Evolutionary conservation across 2,888 invertebrate species (phyloP).

Genomic region (Nomada lathburiana): DNA sequence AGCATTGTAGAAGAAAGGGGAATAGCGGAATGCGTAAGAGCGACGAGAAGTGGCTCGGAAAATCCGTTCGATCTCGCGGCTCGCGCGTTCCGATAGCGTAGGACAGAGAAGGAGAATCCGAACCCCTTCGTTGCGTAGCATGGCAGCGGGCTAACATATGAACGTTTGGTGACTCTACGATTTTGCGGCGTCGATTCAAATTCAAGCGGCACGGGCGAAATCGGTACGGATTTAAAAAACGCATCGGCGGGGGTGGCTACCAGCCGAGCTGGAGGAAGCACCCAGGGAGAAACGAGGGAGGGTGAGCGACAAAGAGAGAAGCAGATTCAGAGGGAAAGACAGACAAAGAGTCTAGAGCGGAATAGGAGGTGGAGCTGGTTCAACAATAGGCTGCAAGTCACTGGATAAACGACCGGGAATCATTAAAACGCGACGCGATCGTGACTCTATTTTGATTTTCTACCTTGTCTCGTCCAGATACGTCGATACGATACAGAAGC

Average conservation of each 20-base stretch:
- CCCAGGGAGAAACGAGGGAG: slow-evolving; percentile 49
- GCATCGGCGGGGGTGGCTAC: slow-evolving; percentile 35
- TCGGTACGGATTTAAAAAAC: slow-evolving; percentile 82
- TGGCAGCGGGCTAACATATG: slow-evolving; percentile 83
- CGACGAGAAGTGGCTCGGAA: slow-evolving; percentile 64
- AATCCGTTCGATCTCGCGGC: slow-evolving; percentile 60
- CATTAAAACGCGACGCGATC: slow-evolving; percentile 80
- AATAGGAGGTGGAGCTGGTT: slow-evolving; percentile 62
- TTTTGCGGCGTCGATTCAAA: slow-evolving; percentile 82
- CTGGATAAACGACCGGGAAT: slow-evolving; percentile 84
- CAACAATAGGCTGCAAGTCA: slow-evolving; percentile 84
- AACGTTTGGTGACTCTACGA: slow-evolving; percentile 82
- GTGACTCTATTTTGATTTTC: slow-evolving; percentile 72
- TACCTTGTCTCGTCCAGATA: slow-evolving; percentile 59
- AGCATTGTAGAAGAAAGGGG: not conserved
- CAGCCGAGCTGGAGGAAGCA: slow-evolving; percentile 49
- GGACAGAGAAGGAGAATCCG: slow-evolving; percentile 48
- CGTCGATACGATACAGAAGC: slow-evolving; percentile 58
- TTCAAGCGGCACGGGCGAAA: slow-evolving; percentile 80
- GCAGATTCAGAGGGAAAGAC: slow-evolving; percentile 28
- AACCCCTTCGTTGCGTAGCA: slow-evolving; percentile 65
- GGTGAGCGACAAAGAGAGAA: slow-evolving; percentile 20
- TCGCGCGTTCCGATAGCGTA: slow-evolving; percentile 58
- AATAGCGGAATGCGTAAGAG: slow-evolving; percentile 10
- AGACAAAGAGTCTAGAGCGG: slow-evolving; percentile 46